Base-by-base conservation (phyloP, 2,888 invertebrate genomes). In the Drosophila fungiperda region DNA sequence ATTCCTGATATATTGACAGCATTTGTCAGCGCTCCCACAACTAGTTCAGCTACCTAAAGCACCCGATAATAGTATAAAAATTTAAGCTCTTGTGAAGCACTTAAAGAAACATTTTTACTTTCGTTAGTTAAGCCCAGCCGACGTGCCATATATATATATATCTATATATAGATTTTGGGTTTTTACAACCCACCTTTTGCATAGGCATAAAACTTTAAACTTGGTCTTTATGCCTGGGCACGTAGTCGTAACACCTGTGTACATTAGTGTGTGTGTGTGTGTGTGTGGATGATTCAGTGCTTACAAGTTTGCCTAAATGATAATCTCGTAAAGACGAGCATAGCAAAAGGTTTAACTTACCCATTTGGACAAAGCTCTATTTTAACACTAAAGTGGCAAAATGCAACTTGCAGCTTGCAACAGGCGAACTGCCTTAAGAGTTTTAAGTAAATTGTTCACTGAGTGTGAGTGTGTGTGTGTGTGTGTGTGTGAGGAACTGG, bases 1-100 rank as follows among this genome's bases (percentile, higher is more conserved):
- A 67, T 75, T 62, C 59, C 76, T 90, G 80, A 90, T 83, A 80
- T 82, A 88, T 87, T 79, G 87, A 83, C 83, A 78, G 83, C 80
- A 83, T 83, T 88, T 87, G 83, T 89, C 86, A 87, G 84, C 76
- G 54, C 64, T 48, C 67, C 63, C 73, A 52, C 68, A 68, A 55
- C 54, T n/a, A 60, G 62, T 68, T 65, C 65, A 48, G 45, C 42
- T 48, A 26, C 52, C 33, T 38, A 12, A 50, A 58, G 26, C 23
- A 17, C 60, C 32, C 12, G 26, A n/a, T 55, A 42, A n/a, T 55
- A 42, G 49, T 58, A 59, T 54, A 42, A 17, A 72, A 60, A 29
- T 49, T 67, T 45, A 53, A 67, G 68, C 50, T 45, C 23, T 61
- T 58, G 53, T 40, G 15, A 6, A 36, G 55, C 63, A 61, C 70